phyloP scores from a whole-genome alignment of 2,113 vertebrate genomes.

The Pelvicachromis taeniatus region DNA sequence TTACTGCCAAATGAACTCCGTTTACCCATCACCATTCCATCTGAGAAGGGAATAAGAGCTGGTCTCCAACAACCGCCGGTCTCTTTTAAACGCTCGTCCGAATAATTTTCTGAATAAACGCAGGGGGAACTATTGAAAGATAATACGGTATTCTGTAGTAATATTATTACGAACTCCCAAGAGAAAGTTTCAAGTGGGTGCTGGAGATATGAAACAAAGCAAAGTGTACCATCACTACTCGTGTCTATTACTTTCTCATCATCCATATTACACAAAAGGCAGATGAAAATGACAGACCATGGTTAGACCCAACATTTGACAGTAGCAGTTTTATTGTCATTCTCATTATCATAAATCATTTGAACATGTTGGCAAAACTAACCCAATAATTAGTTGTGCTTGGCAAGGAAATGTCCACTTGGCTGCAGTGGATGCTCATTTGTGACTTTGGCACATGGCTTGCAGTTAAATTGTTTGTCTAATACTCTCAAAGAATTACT shows the following conservation, averaged over 20 bases:
- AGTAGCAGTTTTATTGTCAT: conserved; percentile 23
- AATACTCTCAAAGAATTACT: conserved; percentile 59
- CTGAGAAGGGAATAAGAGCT: too few relatives aligned
- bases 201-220: not conserved
- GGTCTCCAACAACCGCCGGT: too few relatives aligned
- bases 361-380: conserved; percentile 37
- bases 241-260: not conserved
- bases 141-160: too few relatives aligned
- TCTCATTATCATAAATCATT: conserved; percentile 59
- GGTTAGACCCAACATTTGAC: conserved; percentile 15
- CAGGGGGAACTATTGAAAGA: too few relatives aligned
- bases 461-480: conserved; percentile 52
- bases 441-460: conserved; percentile 49
- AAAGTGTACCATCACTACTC: not conserved
- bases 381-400: conserved; percentile 62
- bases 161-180: not conserved
- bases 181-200: not conserved
- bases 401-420: conserved; percentile 51
- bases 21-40: too few relatives aligned
- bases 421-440: conserved; percentile 48
- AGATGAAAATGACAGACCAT: not conserved
- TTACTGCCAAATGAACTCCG: too few relatives aligned
- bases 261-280: not conserved
- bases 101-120: too few relatives aligned
- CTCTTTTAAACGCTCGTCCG: too few relatives aligned